phyloP scores from a whole-genome alignment of 2,888 invertebrate species.

The Sarcophaga caerulescens region DNA sequence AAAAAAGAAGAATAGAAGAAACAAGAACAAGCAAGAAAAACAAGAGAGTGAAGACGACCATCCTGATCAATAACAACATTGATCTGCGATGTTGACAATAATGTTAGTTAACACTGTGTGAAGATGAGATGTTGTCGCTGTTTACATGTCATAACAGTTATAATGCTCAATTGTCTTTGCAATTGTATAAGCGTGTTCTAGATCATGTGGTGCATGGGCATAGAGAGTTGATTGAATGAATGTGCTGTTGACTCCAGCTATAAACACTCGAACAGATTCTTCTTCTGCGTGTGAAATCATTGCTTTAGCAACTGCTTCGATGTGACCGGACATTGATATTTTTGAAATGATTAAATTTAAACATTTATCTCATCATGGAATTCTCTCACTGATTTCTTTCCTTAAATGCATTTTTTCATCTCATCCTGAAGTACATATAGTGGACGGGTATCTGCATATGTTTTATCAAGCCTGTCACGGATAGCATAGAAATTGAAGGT shows the following conservation, averaged over 20 bases:
- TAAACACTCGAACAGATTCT: background rate
- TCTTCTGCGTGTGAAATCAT: too few species aligned
- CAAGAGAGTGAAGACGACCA: too few species aligned
- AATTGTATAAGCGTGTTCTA: slow-evolving; percentile 6
- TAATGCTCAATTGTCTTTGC: too few species aligned
- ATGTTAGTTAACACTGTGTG: too few species aligned
- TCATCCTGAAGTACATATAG: slow-evolving; percentile 19
- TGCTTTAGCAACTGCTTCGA: background rate
- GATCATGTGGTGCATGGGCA: background rate
- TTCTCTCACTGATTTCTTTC: slow-evolving; percentile 18
- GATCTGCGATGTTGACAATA: too few species aligned
- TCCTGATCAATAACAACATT: too few species aligned
- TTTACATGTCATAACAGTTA: too few species aligned
- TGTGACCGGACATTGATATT: slow-evolving; percentile 8
- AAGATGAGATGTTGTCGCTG: too few species aligned
- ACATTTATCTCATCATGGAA: too few species aligned
- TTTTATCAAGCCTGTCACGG: background rate
- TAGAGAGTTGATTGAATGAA: slow-evolving; percentile 23
- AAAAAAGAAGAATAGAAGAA: too few species aligned
- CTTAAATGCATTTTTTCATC: slow-evolving; percentile 12
- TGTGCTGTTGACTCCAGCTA: background rate
- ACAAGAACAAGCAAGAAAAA: too few species aligned
- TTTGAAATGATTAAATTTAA: background rate
- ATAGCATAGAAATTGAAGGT: slow-evolving; percentile 20
- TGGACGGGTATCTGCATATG: too few species aligned